Evolutionary conservation across 2,113 vertebrate genomes (phyloP).

Genomic region (Oreochromis tanganicae): DNA sequence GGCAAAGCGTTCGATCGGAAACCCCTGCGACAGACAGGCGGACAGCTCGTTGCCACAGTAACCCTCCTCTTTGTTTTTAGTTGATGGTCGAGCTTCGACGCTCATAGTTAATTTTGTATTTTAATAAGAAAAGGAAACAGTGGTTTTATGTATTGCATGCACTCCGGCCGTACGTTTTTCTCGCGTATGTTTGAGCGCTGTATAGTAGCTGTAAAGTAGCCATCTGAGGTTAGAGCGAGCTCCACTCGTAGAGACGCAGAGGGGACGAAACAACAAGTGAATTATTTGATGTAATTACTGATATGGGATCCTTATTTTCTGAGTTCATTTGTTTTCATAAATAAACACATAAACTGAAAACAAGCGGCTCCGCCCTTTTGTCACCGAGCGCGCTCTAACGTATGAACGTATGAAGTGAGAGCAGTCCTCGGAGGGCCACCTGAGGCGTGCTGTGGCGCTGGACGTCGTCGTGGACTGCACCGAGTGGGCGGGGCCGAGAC

Average conservation of each 20-base stretch:
- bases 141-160: conserved; percentile 96
- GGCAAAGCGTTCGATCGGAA: background rate
- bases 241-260: conserved; percentile 26
- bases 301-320: conserved; percentile 83
- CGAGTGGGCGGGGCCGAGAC: background rate
- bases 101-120: conserved; percentile 79
- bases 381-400: background rate
- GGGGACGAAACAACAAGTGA: conserved; percentile 68
- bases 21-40: background rate
- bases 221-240: conserved; percentile 48
- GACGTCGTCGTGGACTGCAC: background rate
- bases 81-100: conserved; percentile 53
- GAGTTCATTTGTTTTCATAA: conserved; percentile 91
- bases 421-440: background rate
- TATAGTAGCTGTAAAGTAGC: conserved; percentile 80
- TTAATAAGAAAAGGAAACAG: conserved; percentile 77
- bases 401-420: background rate
- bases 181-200: conserved; percentile 88
- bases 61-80: conserved; percentile 54
- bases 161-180: conserved; percentile 85
- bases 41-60: conserved; percentile 43
- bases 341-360: conserved; percentile 80
- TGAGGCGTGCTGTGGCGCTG: background rate
- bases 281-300: conserved; percentile 86
- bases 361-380: background rate